These are phyloP conservation scores for Pachymerium ferrugineum DNA, from an alignment of 2,888 invertebrate species.

Conservation along the genomic window DNA sequence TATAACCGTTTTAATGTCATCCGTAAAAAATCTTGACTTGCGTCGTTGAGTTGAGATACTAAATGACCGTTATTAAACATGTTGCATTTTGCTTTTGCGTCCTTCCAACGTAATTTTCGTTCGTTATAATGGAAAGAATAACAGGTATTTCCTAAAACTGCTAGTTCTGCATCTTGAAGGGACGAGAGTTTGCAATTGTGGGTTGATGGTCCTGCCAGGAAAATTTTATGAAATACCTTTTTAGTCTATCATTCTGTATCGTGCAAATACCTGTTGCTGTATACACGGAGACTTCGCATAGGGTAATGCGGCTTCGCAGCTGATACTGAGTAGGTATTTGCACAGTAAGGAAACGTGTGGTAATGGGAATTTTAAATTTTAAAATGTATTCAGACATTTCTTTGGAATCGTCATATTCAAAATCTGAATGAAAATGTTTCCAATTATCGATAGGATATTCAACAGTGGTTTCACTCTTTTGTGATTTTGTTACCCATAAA, in stretches of 20 bases:
- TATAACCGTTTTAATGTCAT: background rate
- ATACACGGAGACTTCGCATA: constrained; percentile 23
- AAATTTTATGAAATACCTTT: background rate
- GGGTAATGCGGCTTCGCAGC: background rate
- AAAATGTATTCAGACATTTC: constrained; percentile 2
- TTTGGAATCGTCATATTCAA: background rate
- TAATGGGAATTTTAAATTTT: background rate
- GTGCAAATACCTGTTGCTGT: background rate
- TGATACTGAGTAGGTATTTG: background rate
- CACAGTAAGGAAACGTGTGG: background rate
- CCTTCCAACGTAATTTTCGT: background rate
- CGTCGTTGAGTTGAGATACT: background rate
- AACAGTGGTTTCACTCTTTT: background rate
- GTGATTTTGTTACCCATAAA: background rate
- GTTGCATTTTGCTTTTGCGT: background rate
- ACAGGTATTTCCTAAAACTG: background rate
- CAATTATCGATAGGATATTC: too few relatives aligned
- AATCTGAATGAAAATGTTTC: too few relatives aligned
- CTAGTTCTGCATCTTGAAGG: background rate
- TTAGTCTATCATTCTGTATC: background rate
- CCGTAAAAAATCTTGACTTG: constrained; percentile 11
- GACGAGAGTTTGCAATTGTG: background rate
- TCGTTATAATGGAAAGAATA: constrained; percentile 14
- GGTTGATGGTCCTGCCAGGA: background rate
- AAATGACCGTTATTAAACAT: background rate